Percentiles rank a stretch among this genome's conserved stretches.
Conservation (phyloP, 2,797 vertebrate species). For the Characodon lateralis region DNA sequence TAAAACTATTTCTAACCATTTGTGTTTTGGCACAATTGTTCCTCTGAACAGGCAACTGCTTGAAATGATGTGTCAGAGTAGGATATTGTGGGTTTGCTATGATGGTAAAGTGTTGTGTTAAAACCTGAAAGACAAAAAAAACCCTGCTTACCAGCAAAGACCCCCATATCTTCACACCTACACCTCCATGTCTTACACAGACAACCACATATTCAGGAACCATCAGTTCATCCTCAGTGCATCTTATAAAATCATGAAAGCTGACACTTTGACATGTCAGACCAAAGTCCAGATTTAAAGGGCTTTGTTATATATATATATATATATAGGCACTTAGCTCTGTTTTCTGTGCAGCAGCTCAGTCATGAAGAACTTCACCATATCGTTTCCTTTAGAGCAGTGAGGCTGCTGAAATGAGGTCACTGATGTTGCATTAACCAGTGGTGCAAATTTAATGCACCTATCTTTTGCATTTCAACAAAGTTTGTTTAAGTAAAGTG, state of each 20-base stretch:
- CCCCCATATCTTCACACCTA: slow-evolving; percentile 6
- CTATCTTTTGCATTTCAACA: background rate
- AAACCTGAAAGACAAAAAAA: background rate
- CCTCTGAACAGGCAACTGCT: background rate
- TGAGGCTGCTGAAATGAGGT: background rate
- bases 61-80: background rate
- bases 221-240: background rate
- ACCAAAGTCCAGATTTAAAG: background rate
- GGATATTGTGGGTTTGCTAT: slow-evolving; percentile 3
- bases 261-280: background rate
- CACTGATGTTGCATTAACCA: slow-evolving; percentile 2
- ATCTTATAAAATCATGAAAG: background rate
- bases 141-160: background rate
- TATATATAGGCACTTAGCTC: too few species aligned
- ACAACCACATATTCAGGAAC: slow-evolving; percentile 4
- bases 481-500: background rate
- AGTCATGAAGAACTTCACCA: background rate
- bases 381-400: too few species aligned
- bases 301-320: background rate
- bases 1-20: background rate
- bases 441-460: background rate
- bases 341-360: background rate
- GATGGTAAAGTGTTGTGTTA: background rate
- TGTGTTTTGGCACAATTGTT: background rate
- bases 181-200: background rate